Conservation (phyloP, 2,113 vertebrate genomes). For the Lontra canadensis region DNA sequence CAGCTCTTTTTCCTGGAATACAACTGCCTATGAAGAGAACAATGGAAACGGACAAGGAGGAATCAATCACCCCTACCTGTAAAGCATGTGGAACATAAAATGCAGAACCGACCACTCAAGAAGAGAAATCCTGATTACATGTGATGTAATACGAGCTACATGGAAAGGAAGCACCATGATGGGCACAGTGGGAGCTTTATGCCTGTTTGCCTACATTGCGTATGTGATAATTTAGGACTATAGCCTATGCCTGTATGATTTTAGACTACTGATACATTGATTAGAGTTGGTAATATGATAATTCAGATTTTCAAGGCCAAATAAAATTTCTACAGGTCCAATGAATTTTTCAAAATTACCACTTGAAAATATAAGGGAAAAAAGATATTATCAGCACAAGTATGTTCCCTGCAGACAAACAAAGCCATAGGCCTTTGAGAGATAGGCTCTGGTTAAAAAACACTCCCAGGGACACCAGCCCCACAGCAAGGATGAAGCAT, state of each 20-base stretch:
- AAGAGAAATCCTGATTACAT: background rate
- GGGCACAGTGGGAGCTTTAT: background rate
- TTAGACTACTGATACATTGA: background rate
- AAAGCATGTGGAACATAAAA: background rate
- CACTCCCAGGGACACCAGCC: background rate
- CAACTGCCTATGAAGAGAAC: background rate
- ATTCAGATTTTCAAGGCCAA: slow-evolving; percentile 4
- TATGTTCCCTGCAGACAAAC: background rate
- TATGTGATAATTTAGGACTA: background rate
- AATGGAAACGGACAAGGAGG: background rate
- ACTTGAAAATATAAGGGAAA: background rate
- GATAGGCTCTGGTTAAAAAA: background rate
- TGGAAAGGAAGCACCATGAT: background rate
- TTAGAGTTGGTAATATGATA: background rate
- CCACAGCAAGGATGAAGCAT: background rate
- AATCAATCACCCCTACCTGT: background rate
- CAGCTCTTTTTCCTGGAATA: background rate
- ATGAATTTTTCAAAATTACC: background rate
- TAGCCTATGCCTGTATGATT: background rate
- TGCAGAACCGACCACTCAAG: background rate
- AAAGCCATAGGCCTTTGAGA: background rate
- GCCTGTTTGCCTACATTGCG: no score
- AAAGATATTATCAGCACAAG: background rate
- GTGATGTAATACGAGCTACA: background rate
- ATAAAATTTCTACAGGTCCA: background rate